Percentiles rank a stretch among this genome's conserved stretches.
These are phyloP conservation scores for Lepidurus couesii DNA, from an alignment of 1,140 invertebrate genomes.

Conservation along the genomic window DNA sequence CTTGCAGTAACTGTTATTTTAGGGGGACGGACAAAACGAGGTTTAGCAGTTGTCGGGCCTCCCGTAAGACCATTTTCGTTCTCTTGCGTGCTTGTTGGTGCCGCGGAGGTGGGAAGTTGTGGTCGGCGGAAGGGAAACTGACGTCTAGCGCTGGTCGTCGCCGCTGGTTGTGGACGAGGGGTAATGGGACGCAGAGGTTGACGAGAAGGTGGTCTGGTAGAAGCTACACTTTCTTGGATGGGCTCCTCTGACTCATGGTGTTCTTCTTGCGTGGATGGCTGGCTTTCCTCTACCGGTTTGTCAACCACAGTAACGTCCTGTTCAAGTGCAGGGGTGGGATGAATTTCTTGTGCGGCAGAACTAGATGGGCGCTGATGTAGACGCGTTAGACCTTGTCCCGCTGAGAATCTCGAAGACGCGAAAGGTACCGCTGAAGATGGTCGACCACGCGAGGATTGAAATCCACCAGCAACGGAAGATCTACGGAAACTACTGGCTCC, in stretches of 20 bases:
- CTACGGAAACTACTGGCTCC: not conserved
- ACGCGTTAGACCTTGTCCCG: not conserved
- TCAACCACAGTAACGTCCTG: not conserved
- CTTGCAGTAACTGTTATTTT: constrained; percentile 35
- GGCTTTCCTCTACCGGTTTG: not conserved
- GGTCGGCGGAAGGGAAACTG: constrained; percentile 28
- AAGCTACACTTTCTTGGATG: constrained; percentile 22
- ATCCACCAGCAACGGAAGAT: not conserved
- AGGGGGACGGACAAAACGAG: constrained; percentile 33
- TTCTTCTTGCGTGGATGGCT: too few relatives aligned
- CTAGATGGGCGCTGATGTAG: not conserved
- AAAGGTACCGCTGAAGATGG: not conserved
- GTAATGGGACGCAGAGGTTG: constrained; percentile 35
- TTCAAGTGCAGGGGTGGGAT: not conserved
- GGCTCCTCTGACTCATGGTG: constrained; percentile 31
- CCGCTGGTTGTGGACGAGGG: constrained; percentile 26
- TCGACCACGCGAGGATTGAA: not conserved
- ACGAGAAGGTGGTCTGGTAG: constrained; percentile 26
- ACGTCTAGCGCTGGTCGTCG: constrained; percentile 5
- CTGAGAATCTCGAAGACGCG: not conserved
- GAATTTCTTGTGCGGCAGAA: not conserved
- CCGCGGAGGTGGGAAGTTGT: constrained; percentile 7
- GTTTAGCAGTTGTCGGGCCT: constrained; percentile 22
- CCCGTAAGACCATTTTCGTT: not conserved
- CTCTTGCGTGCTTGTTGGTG: not conserved